These are phyloP conservation scores for Drosophila yakuba DNA, from an alignment of 1,140 invertebrate genomes.

Conservation along the genomic window DNA sequence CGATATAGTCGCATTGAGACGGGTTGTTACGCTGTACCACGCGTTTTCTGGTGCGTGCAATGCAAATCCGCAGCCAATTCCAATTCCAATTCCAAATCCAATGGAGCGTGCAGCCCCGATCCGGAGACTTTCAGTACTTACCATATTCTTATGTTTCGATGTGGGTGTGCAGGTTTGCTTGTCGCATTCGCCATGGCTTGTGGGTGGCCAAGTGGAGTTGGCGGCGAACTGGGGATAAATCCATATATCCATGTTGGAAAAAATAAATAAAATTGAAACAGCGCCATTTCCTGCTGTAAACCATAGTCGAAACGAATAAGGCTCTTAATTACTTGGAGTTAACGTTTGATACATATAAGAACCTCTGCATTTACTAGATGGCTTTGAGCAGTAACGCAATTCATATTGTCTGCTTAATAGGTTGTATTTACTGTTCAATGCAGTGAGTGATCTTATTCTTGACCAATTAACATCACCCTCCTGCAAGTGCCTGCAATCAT, in stretches of 20 bases:
- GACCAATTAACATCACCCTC: not conserved
- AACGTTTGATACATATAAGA: too few relatives aligned
- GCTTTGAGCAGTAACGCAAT: too few relatives aligned
- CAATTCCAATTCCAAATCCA: slow-evolving; percentile 44
- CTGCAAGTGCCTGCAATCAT: not conserved
- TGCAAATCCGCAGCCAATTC: slow-evolving; percentile 62
- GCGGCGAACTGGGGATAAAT: not conserved
- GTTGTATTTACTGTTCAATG: too few relatives aligned
- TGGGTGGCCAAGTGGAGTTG: slow-evolving; percentile 21
- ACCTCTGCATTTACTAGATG: too few relatives aligned
- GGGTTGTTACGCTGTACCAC: slow-evolving; percentile 38
- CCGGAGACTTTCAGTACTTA: slow-evolving; percentile 19
- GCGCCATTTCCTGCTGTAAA: slow-evolving; percentile 3
- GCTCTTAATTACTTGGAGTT: too few relatives aligned
- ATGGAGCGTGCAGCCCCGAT: slow-evolving; percentile 52
- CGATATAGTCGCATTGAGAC: slow-evolving; percentile 44
- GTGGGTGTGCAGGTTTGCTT: slow-evolving; percentile 32
- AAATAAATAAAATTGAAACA: not conserved
- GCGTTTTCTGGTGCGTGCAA: slow-evolving; percentile 78
- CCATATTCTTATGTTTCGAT: slow-evolving; percentile 26
- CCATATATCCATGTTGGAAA: too few relatives aligned
- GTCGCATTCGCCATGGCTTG: slow-evolving; percentile 16
- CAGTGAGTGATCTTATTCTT: not conserved
- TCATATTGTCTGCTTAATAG: too few relatives aligned
- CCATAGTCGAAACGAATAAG: not conserved